Conservation (phyloP, 2,888 invertebrate genomes). For the Meta bourneti region DNA sequence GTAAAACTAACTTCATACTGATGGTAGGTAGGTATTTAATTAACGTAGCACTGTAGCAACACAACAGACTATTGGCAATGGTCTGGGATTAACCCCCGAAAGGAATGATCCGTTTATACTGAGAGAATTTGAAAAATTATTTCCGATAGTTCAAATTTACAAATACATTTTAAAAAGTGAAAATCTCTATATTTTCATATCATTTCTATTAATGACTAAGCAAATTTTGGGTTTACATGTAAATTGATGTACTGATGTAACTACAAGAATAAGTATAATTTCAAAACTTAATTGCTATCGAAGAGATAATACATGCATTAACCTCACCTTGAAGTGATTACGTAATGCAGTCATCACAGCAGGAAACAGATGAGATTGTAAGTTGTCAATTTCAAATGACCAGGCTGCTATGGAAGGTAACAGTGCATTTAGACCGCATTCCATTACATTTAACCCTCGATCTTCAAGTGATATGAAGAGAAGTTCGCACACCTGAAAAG, state of each 20-base stretch:
- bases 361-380: constrained; percentile 81
- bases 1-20: too few species aligned
- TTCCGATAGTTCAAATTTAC: too few species aligned
- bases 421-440: constrained; percentile 83
- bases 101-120: too few species aligned
- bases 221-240: not conserved
- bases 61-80: too few species aligned
- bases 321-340: constrained; percentile 73
- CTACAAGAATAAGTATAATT: too few species aligned
- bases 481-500: constrained; percentile 82
- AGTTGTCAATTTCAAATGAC: constrained; percentile 83
- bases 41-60: too few species aligned
- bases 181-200: not conserved
- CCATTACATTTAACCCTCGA: constrained; percentile 83
- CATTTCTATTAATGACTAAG: not conserved
- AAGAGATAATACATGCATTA: not conserved
- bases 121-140: too few species aligned
- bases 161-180: not conserved
- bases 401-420: constrained; percentile 86
- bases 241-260: too few species aligned
- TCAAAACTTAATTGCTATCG: too few species aligned
- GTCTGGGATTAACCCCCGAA: too few species aligned
- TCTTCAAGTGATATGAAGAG: constrained; percentile 84
- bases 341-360: constrained; percentile 78
- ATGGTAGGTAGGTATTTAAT: too few species aligned